Conservation (phyloP, 2,888 invertebrate species). For the Loripinus fragilis region DNA sequence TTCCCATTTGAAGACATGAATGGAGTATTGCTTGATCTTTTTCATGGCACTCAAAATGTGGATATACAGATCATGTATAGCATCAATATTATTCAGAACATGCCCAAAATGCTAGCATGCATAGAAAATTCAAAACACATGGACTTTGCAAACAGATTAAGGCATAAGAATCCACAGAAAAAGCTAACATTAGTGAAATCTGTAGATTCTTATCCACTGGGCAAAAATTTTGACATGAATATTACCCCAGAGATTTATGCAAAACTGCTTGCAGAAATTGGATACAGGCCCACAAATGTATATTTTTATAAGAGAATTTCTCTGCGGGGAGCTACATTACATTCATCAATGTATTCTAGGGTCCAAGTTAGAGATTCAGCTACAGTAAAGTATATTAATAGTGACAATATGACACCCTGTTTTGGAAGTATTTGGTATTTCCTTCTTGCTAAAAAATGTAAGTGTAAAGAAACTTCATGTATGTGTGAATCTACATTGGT, state of each 20-base stretch:
- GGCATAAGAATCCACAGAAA: neutral
- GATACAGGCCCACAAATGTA: neutral
- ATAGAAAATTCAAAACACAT: neutral
- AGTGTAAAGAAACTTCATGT: neutral
- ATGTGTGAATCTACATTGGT: neutral
- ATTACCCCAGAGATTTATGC: neutral
- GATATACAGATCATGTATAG: constrained; percentile 43
- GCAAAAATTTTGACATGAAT: neutral
- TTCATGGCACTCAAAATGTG: constrained; percentile 56
- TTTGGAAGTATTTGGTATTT: neutral
- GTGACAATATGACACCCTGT: neutral
- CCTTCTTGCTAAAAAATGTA: neutral
- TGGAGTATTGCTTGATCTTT: constrained; percentile 37
- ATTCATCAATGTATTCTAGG: neutral
- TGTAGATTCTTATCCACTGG: neutral
- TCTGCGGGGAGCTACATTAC: neutral
- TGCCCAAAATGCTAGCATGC: constrained; percentile 18
- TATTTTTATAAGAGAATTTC: neutral
- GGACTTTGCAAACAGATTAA: neutral
- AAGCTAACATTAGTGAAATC: neutral
- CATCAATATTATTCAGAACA: constrained; percentile 35
- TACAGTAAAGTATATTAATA: neutral
- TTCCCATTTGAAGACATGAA: constrained; percentile 53
- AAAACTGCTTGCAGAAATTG: neutral
- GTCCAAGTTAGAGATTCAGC: neutral